Conservation (phyloP, 2,888 invertebrate genomes). For the Troides helena region DNA sequence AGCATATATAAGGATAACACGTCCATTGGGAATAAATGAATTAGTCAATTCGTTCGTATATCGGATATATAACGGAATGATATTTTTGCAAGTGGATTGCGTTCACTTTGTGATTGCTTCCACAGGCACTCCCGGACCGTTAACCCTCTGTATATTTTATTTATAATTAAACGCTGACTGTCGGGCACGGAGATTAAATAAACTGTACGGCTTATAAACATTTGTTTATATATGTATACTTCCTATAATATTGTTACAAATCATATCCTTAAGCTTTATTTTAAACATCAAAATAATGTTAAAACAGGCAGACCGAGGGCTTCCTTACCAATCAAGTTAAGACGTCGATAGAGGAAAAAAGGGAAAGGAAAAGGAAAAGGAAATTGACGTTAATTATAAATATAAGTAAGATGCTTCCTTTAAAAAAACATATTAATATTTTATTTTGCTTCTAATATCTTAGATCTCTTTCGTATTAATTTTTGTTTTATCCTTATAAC, state of each 20-base stretch:
- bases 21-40: neutral
- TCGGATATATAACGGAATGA: neutral
- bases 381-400: too few relatives aligned
- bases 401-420: too few relatives aligned
- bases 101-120: neutral
- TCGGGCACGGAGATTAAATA: neutral
- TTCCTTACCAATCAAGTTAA: too few relatives aligned
- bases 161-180: neutral
- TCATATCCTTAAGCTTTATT: too few relatives aligned
- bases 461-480: too few relatives aligned
- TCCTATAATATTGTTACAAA: neutral
- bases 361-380: too few relatives aligned
- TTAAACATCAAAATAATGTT: too few relatives aligned
- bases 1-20: neutral
- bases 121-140: neutral
- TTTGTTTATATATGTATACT: neutral
- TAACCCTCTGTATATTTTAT: constrained; percentile 1
- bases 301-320: too few relatives aligned
- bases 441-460: too few relatives aligned
- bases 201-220: neutral
- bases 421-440: too few relatives aligned
- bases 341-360: too few relatives aligned
- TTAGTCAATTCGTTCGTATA: neutral
- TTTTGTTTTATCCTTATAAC: too few relatives aligned
- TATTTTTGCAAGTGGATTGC: neutral